Base-by-base conservation (phyloP, 2,113 vertebrate species). In the Gopherus flavomarginatus region DNA sequence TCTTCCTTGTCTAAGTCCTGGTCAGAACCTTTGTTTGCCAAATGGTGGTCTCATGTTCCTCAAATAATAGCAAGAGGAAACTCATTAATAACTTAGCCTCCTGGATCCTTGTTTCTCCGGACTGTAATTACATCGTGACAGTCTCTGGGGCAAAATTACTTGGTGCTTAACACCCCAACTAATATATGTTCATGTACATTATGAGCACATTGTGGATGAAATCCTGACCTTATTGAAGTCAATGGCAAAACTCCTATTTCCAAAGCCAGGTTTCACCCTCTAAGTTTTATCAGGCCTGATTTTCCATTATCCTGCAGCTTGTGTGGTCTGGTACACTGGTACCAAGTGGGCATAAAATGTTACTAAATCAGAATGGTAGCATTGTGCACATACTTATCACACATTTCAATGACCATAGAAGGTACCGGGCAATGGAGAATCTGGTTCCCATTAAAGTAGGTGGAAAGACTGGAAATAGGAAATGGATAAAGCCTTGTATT, bases 281-380 rank as follows among this genome's bases (percentile, higher is more conserved):
- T 21, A 65, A 83, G 95, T 90, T 24, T 52, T 69, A 75, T 94
- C 0, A 0, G 38, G 27, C 42, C 77, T 88, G 59, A 86, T 93
- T 93, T 95, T 90, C 69, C 89, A 31, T 93, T 49, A n/a, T 54
- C 90, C 69, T 93, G 50, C 38, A 16, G 31, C n/a, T 77, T 29
- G 14, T 0, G 0, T 49, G 3, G 4, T 47, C 42, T 29, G 56
- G n/a, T 83, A 65, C 65, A 35, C 5, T 35, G 31, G 50, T 80
- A 79, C 69, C 92, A 89, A 35, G 26, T 86, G 35, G 9, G 42
- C 83, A 38, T 44, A 94, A 38, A 90, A 80, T 82, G 79, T 47
- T 4, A 82, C 13, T 57, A 85, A 49, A 72, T 72, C 6, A 38
- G 65, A 72, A 72, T 21, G 53, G 53, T 54, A 54, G 53, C 3